Conservation (phyloP, 2,797 vertebrate genomes). For the Taenioides sp. region DNA sequence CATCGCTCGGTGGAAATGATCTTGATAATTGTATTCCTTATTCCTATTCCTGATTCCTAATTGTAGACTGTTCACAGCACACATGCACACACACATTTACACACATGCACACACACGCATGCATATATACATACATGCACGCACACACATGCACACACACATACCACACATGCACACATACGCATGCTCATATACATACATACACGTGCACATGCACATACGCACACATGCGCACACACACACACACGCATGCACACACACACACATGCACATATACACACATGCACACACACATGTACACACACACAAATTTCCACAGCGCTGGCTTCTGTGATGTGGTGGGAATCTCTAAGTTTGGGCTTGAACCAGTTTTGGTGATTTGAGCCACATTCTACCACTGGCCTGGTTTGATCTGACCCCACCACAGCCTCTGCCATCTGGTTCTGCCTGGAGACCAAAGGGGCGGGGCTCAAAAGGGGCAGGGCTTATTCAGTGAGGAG, state of each 20-base stretch:
- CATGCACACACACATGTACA: constrained; percentile 9
- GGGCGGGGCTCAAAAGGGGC: constrained; percentile 26
- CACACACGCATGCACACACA: neutral
- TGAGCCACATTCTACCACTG: constrained; percentile 39
- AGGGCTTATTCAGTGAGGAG: constrained; percentile 53
- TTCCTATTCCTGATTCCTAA: neutral
- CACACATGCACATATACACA: constrained; percentile 10
- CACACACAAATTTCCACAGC: neutral
- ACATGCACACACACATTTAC: constrained; percentile 1
- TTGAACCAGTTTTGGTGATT: constrained; percentile 49
- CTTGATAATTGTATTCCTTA: neutral
- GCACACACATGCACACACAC: constrained; percentile 15
- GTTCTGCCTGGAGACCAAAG: constrained; percentile 54
- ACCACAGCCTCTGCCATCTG: constrained; percentile 33
- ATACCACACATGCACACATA: constrained; percentile 11
- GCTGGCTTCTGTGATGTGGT: constrained; percentile 54
- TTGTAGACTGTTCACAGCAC: neutral
- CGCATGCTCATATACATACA: neutral
- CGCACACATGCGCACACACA: constrained; percentile 13
- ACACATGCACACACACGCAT: constrained; percentile 8
- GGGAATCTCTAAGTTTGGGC: constrained; percentile 53
- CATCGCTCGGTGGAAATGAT: neutral
- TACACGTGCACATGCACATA: neutral
- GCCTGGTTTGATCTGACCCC: constrained; percentile 52
- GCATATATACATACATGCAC: constrained; percentile 7